Evolutionary conservation across 35 echinoderm and acorn worm genomes (phyloP).

Genomic region (Lytechinus variegatus): DNA sequence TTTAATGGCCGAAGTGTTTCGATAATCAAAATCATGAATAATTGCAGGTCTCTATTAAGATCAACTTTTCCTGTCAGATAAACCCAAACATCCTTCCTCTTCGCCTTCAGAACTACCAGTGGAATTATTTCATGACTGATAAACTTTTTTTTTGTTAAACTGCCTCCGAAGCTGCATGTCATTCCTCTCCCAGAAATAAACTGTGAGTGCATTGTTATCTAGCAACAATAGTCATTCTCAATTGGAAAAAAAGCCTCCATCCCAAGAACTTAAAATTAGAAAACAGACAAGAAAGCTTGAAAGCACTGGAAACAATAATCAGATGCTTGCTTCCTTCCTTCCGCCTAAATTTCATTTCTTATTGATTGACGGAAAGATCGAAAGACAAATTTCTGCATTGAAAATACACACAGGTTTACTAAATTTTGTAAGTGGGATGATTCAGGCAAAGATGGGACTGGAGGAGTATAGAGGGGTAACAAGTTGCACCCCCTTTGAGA

Average conservation of each 20-base stretch:
- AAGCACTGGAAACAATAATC: background rate
- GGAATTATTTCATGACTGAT: background rate
- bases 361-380: conserved; percentile 17
- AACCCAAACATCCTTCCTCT: background rate
- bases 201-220: background rate
- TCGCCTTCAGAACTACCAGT: background rate
- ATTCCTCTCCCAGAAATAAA: background rate
- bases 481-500: background rate
- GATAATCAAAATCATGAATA: too few species aligned
- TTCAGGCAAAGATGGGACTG: background rate
- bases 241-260: background rate
- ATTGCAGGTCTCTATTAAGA: too few species aligned
- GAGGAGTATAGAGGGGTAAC: background rate
- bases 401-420: background rate
- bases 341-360: background rate
- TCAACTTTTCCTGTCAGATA: background rate
- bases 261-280: background rate
- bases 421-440: background rate
- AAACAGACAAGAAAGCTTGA: background rate
- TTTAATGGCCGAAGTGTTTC: too few species aligned
- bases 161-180: background rate
- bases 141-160: too few species aligned
- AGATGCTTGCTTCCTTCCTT: conserved; percentile 20
- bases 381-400: background rate
- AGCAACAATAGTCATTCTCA: background rate